Conservation (phyloP, 1,140 invertebrate genomes). For the Drosophila sturtevanti region DNA sequence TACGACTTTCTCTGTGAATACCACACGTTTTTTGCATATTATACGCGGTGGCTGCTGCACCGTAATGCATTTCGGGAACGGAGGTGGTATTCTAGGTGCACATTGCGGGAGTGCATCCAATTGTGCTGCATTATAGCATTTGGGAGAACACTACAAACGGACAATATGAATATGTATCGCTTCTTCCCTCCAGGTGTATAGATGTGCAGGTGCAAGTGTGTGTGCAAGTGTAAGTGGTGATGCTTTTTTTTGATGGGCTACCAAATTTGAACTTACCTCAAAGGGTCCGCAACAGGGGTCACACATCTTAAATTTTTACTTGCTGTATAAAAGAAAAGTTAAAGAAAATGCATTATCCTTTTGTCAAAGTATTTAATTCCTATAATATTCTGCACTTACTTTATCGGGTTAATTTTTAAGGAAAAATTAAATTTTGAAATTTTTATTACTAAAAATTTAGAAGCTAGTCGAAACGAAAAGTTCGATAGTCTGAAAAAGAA, state of each 20-base stretch:
- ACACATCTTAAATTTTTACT: constrained; percentile 54
- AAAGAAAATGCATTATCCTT: neutral
- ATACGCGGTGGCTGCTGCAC: constrained; percentile 69
- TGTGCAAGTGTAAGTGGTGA: neutral
- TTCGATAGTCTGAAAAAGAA: constrained; percentile 49
- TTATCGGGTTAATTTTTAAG: constrained; percentile 24
- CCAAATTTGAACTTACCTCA: constrained; percentile 75
- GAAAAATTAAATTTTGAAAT: constrained; percentile 41
- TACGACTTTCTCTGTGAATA: constrained; percentile 60
- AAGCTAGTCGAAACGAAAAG: constrained; percentile 54
- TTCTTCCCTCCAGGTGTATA: neutral
- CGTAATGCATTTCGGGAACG: constrained; percentile 60
- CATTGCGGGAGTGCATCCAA: constrained; percentile 64
- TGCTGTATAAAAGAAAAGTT: constrained; percentile 38
- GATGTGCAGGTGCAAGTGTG: neutral
- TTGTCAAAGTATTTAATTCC: neutral
- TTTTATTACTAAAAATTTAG: constrained; percentile 64
- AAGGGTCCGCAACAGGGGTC: constrained; percentile 74
- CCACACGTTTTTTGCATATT: constrained; percentile 62
- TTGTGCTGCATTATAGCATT: constrained; percentile 58
- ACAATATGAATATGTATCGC: neutral
- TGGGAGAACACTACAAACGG: constrained; percentile 52
- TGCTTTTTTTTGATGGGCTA: too few species aligned
- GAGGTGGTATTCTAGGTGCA: constrained; percentile 59
- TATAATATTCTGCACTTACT: constrained; percentile 24